phyloP scores from a whole-genome alignment of 1,140 invertebrate genomes.

The Holcopasites calliopsidis region DNA sequence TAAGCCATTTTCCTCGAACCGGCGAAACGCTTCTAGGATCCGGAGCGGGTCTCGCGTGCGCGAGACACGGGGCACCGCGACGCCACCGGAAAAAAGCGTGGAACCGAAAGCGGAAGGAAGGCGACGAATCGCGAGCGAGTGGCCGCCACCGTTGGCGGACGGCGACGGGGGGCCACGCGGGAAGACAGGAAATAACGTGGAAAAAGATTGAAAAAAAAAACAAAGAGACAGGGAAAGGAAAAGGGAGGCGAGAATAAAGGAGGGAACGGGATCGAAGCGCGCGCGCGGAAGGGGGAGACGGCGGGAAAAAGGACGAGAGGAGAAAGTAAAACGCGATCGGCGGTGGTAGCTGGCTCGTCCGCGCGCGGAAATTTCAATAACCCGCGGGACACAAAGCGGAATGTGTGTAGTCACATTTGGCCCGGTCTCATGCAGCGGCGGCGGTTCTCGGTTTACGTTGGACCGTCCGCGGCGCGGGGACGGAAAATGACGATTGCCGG shows the following conservation, averaged over 20 bases:
- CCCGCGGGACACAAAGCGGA: conserved; percentile 74
- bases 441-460: conserved; percentile 71
- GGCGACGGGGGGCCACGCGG: neutral
- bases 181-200: conserved; percentile 13
- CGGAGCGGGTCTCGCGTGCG: neutral
- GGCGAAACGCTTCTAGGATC: conserved; percentile 16
- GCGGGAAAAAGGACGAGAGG: conserved; percentile 25
- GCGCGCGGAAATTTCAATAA: conserved; percentile 71
- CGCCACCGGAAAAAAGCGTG: neutral
- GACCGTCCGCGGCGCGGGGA: conserved; percentile 64
- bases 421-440: conserved; percentile 72
- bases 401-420: conserved; percentile 74
- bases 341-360: conserved; percentile 33
- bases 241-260: neutral
- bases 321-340: conserved; percentile 50
- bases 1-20: conserved; percentile 27
- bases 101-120: neutral
- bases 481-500: conserved; percentile 72
- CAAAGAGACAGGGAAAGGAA: neutral
- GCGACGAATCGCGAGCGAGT: neutral
- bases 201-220: conserved; percentile 22
- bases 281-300: conserved; percentile 49
- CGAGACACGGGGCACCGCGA: neutral
- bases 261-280: neutral
- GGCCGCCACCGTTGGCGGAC: neutral